Conservation (phyloP, 2,113 vertebrate genomes). For the Lophochroa leadbeateri region DNA sequence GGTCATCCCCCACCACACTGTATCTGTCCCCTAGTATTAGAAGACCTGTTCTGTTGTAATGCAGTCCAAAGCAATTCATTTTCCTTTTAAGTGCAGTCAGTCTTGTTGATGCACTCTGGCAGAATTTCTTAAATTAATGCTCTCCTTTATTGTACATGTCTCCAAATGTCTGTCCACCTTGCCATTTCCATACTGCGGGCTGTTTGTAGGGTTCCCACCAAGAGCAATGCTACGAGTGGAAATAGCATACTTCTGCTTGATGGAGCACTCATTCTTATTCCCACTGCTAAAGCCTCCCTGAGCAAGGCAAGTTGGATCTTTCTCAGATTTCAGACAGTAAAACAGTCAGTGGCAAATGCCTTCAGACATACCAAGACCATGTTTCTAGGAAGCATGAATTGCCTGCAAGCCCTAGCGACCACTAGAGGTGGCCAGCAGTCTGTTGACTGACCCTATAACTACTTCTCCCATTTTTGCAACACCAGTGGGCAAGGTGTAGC, state of each 20-base stretch:
- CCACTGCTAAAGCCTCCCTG: background rate
- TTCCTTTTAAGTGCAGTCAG: background rate
- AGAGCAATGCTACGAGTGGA: background rate
- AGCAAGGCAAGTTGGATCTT: background rate
- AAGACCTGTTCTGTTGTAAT: no score
- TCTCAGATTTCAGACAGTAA: background rate
- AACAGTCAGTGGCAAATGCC: background rate
- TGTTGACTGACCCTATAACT: background rate
- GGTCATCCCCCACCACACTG: no score
- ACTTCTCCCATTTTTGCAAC: background rate
- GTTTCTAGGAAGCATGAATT: background rate
- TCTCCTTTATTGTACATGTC: background rate
- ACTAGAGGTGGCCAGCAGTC: slow-evolving; percentile 35
- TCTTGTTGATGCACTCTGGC: background rate
- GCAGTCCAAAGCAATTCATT: no score
- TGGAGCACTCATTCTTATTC: background rate
- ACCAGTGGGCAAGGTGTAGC: background rate
- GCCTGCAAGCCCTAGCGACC: background rate
- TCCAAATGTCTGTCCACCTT: slow-evolving; percentile 1
- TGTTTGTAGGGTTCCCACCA: background rate
- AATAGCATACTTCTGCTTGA: background rate
- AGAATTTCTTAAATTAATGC: slow-evolving; percentile 14
- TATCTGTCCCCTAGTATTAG: no score
- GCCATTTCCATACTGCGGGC: background rate
- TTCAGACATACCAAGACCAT: background rate